Evolutionary conservation across 2,888 invertebrate species (phyloP).

Genomic region (Heliothis peltigera): DNA sequence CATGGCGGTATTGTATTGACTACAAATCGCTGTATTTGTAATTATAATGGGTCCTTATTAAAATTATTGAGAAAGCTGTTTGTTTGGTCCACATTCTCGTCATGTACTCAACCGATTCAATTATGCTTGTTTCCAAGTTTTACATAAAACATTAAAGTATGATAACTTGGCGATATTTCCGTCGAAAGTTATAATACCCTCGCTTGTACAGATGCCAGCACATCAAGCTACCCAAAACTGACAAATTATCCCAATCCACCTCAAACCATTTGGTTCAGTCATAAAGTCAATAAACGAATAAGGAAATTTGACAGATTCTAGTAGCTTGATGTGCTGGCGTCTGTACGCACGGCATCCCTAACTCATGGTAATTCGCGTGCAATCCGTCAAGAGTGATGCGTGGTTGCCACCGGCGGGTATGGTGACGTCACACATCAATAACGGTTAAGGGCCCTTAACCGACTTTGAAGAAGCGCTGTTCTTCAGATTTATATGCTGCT

Average conservation of each 20-base stretch:
- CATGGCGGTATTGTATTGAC: slow-evolving; percentile 29
- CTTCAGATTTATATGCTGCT: slow-evolving; percentile 34
- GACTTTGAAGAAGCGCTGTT: slow-evolving; percentile 48
- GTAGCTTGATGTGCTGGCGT: too few relatives aligned
- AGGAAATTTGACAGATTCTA: too few relatives aligned
- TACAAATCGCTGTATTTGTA: slow-evolving; percentile 33
- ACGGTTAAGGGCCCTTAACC: slow-evolving; percentile 51
- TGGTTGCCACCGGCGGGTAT: slow-evolving; percentile 18
- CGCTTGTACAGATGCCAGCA: background rate
- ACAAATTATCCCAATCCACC: too few relatives aligned
- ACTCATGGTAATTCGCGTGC: slow-evolving; percentile 17
- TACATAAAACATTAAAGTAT: slow-evolving; percentile 7
- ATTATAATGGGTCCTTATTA: slow-evolving; percentile 40
- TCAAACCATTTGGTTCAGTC: too few relatives aligned
- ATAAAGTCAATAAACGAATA: too few relatives aligned
- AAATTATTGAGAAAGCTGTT: slow-evolving; percentile 42
- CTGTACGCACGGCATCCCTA: slow-evolving; percentile 29
- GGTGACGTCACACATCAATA: slow-evolving; percentile 49
- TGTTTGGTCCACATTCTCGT: slow-evolving; percentile 50
- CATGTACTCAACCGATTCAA: slow-evolving; percentile 19
- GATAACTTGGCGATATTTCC: background rate
- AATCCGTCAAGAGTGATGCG: slow-evolving; percentile 43
- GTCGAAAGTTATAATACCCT: background rate
- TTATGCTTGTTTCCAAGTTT: slow-evolving; percentile 28
- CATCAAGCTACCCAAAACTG: background rate